These are phyloP conservation scores for Todiramphus saurophagus DNA, from an alignment of 2,113 vertebrate species.

Conservation along the genomic window DNA sequence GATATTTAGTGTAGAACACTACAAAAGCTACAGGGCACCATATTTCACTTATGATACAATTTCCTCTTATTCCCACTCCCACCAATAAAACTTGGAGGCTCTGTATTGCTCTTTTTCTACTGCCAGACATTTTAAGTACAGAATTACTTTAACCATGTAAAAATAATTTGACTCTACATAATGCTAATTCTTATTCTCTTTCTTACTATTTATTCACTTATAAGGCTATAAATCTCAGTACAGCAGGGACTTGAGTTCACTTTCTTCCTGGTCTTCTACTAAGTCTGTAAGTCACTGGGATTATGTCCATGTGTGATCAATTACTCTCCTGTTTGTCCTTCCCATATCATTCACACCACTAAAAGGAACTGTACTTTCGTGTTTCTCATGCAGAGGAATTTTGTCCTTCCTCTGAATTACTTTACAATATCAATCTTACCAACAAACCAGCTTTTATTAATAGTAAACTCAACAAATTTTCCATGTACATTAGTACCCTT, in stretches of 20 bases:
- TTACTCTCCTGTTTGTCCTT: not conserved
- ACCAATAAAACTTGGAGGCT: not conserved
- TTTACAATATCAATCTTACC: not conserved
- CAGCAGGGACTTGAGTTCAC: not conserved
- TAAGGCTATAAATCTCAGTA: constrained; percentile 2
- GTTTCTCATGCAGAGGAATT: not conserved
- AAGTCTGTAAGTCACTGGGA: not conserved
- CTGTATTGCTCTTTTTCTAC: not conserved
- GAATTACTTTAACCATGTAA: not conserved
- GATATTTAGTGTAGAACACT: not conserved
- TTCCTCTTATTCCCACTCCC: not conserved
- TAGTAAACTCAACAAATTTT: not conserved
- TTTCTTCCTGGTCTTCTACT: not conserved
- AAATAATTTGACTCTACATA: not conserved
- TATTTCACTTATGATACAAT: not conserved
- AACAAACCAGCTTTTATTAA: not conserved
- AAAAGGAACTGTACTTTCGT: not conserved
- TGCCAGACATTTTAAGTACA: not conserved
- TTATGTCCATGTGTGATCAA: not conserved
- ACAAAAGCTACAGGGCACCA: not conserved
- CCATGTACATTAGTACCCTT: not conserved
- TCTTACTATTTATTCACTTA: not conserved
- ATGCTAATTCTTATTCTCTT: not conserved
- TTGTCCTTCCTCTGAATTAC: not conserved
- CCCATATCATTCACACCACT: not conserved